Evolutionary conservation across 2,888 invertebrate genomes (phyloP), one percentile per base, ranked within the genome.

Genomic region (Disparrhopalites patrizii): DNA sequence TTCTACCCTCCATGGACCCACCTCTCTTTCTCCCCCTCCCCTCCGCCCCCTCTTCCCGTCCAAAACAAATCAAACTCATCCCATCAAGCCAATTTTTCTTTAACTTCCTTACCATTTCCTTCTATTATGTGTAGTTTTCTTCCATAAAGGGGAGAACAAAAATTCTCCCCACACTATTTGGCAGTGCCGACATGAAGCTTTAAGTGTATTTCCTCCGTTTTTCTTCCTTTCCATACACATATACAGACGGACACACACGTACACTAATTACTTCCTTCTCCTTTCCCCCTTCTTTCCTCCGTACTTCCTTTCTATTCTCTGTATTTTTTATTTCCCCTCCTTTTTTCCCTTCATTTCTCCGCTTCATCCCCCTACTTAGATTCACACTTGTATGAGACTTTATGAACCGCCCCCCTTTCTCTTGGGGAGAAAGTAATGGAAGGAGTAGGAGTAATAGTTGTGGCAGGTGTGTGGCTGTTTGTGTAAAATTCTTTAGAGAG

Each of bases 31-130:
- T 50, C 50, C 33, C 50, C 60, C 50, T 30, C n/a, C n/a, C n/a
- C n/a, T n/a, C n/a, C n/a, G n/a, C n/a, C 28, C 33, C 50, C 33
- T 33, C 60, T 33, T 30, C 30, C 50, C 60, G 60, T 60, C 60
- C 47, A 60, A 60, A 60, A 50, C 60, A 60, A 60, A 60, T 60
- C 60, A 60, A 60, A 60, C 31, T 60, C 50, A 30, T 31, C 60
- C 60, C 43, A 47, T 20, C 23, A 30, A 58, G 58, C 47, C 47
- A 58, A 43, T 58, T 58, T 40, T 47, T 27, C 10, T n/a, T n/a
- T n/a, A n/a, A n/a, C n/a, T n/a, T 28, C 25, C 47, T 10, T 43
- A 7, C 38, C 38, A 20, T 58, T 2, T 30, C 36, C 7, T n/a
- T 20, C n/a, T 54, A n/a, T 5, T 47, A 10, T n/a, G 5, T 47